These are phyloP conservation scores for Lapara coniferarum DNA, from an alignment of 2,888 invertebrate species.

Conservation along the genomic window DNA sequence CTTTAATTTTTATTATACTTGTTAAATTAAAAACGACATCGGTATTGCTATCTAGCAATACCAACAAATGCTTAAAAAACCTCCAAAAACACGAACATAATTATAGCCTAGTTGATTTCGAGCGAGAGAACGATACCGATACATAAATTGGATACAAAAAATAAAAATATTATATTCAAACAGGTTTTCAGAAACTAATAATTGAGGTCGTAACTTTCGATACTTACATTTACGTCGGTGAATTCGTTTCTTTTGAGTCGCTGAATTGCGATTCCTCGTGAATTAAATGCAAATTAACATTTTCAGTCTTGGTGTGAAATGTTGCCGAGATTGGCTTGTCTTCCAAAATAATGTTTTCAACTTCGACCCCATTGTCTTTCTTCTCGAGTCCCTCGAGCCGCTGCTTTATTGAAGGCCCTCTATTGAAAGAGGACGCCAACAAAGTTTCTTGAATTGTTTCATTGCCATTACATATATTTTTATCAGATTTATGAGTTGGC, in stretches of 20 bases:
- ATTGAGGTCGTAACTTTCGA: neutral
- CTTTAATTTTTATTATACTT: no score
- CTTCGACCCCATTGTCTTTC: slow-evolving; percentile 82
- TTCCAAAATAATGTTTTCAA: slow-evolving; percentile 82
- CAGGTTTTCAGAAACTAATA: no score
- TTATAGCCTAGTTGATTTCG: neutral
- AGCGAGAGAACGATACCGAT: neutral
- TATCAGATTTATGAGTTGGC: slow-evolving; percentile 84
- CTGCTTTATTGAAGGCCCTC: slow-evolving; percentile 77
- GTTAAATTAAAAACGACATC: neutral
- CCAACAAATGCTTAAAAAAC: slow-evolving; percentile 2
- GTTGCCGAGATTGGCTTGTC: slow-evolving; percentile 69
- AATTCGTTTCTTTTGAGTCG: slow-evolving; percentile 60
- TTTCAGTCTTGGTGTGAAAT: slow-evolving; percentile 68
- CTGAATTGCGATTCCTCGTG: slow-evolving; percentile 71
- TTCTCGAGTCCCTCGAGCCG: slow-evolving; percentile 63
- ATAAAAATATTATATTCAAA: neutral
- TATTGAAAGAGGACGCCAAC: slow-evolving; percentile 82
- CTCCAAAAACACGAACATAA: neutral
- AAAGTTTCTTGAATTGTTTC: slow-evolving; percentile 88
- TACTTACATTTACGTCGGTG: slow-evolving; percentile 66
- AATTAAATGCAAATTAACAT: slow-evolving; percentile 71
- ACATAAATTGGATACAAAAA: neutral
- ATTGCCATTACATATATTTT: slow-evolving; percentile 88
- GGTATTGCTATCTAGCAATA: neutral